Evolutionary conservation across 2,797 vertebrate genomes (phyloP).

Genomic region (Trichosurus vulpecula): DNA sequence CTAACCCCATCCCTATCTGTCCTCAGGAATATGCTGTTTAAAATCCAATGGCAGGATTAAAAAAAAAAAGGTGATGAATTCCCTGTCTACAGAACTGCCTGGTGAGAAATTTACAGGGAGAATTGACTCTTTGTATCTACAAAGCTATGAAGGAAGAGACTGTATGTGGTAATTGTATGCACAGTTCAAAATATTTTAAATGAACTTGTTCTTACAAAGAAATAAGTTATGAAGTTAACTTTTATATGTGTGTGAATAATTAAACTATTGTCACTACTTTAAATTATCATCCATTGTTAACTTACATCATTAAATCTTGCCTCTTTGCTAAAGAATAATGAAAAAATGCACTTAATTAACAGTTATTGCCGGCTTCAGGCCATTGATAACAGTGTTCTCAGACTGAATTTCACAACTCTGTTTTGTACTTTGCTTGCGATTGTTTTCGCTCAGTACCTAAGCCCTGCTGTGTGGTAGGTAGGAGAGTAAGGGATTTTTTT

Average conservation of each 20-base stretch:
- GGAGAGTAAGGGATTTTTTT: constrained; percentile 70
- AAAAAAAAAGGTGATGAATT: constrained; percentile 44
- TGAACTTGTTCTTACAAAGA: constrained; percentile 84
- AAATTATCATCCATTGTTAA: constrained; percentile 90
- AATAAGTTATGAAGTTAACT: constrained; percentile 88
- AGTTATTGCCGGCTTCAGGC: constrained; percentile 86
- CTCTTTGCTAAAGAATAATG: constrained; percentile 88
- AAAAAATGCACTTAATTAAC: constrained; percentile 89
- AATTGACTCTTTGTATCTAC: constrained; percentile 80
- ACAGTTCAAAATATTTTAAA: constrained; percentile 87
- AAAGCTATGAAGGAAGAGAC: constrained; percentile 77
- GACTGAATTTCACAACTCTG: constrained; percentile 84
- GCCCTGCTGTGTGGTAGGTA: constrained; percentile 68
- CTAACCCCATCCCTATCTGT: background rate
- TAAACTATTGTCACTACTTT: constrained; percentile 89
- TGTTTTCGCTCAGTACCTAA: constrained; percentile 75
- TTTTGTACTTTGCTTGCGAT: constrained; percentile 81
- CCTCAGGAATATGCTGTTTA: constrained; percentile 12
- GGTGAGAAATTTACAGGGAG: constrained; percentile 66
- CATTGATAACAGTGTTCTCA: constrained; percentile 85
- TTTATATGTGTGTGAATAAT: constrained; percentile 88
- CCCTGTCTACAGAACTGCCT: constrained; percentile 58
- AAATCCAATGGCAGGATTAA: background rate
- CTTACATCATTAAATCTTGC: constrained; percentile 88
- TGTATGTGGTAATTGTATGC: constrained; percentile 79